Base-by-base conservation (phyloP, 2,113 vertebrate genomes). In the Rutilus rutilus region DNA sequence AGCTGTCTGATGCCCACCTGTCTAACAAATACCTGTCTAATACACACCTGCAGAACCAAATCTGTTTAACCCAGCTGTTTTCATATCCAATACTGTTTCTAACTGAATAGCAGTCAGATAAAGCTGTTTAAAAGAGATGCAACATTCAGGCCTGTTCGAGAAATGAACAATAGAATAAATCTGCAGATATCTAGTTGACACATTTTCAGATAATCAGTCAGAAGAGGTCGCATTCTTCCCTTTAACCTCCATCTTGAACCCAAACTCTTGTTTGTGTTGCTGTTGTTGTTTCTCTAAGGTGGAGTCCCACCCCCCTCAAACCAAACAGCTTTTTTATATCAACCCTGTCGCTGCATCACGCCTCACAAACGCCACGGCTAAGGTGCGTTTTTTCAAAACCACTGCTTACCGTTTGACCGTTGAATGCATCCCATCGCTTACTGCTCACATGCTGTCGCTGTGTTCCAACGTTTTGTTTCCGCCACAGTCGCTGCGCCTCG, bases 241-340 rank as follows among this genome's bases (percentile, higher is more conserved):
- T 88, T 69, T 79, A 85, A 85, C 27, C 92, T 90, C 90, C 92
- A 88, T 90, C 88, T 88, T 93, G 89, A 92, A 93, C 90, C 92
- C 91, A 91, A 91, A 91, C 33, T 92, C 91, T 89, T 93, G 89
- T 95, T 89, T 94, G 92, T 90, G 93, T 92, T 94, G 92, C 91
- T 94, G 93, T 93, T 94, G 89, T 94, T 90, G 93, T 86, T 90
- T 90, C 91, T 94, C 93, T 89, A 96, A 96, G 95, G 95, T 95
- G 94, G 94, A 95, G 92, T 92, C 94, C 92, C 94, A 94, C 93
- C 94, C 94, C 95, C 93, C 94, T 93, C 94, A 95, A 94, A 94
- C 94, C 95, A 96, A 96, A 95, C 94, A 95, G 92, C 93, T 95
- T 95, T 96, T 96, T 93, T 96, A 96, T 95, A 95, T 96, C 95